Base-by-base conservation (phyloP, 1,140 invertebrate genomes). In the Drosophila tani region DNA sequence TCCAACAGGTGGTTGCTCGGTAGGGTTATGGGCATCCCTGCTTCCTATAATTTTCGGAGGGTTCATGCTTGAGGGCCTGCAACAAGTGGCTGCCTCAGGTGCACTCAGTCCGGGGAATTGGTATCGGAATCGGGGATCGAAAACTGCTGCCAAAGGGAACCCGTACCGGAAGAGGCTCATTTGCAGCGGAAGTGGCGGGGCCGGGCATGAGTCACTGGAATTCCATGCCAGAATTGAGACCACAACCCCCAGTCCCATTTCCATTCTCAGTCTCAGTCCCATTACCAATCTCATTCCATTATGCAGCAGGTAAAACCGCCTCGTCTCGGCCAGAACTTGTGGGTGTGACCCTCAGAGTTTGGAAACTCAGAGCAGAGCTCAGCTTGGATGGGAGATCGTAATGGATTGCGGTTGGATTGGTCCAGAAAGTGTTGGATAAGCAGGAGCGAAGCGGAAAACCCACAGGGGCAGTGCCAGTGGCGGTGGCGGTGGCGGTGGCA, bases 81-180 rank as follows among this genome's bases (percentile, higher is more conserved):
- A 77, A 77, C 75, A 77, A 77, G 75, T 77, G 75, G 55, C 41
- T 51, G 62, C n/a, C 49, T 57, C 67, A 73, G 67, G 67, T 71
- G 67, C 53, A 71, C 24, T 40, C 19, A 60, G 15, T 29, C 11
- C 19, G 1, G 38, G 15, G 38, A 21, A 11, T 64, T 21, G 11
- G 15, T n/a, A 41, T 56, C 41, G 15, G 41, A 24, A 45, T 11
- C n/a, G 60, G 46, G 24, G 27, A 67, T 38, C 8, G 12, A 15
- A n/a, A 41, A 29, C 9, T 32, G 24, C 8, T n/a, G n/a, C 11
- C n/a, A 59, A 19, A 12, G 57, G 45, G 46, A 46, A 70, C 79
- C 43, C 55, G 43, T n/a, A 67, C 81, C 82, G 82, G 82, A 85
- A 85, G 82, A 75, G 78, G 65, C 82, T 81, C 79, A 85, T 85